These are phyloP conservation scores for Tribolium castaneum DNA, from an alignment of 1,140 invertebrate species.

Conservation along the genomic window DNA sequence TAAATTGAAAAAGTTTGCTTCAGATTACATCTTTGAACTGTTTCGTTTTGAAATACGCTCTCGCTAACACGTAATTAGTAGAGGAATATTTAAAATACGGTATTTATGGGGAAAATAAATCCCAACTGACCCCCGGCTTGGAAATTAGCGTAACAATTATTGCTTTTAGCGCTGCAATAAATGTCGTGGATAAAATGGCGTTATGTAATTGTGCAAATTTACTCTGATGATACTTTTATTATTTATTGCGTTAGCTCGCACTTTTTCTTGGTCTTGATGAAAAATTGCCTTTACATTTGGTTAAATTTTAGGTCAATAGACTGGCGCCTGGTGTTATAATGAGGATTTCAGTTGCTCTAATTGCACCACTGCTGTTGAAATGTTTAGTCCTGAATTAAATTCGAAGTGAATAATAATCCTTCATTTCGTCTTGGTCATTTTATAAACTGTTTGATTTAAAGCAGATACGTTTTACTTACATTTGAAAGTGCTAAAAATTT, in stretches of 20 bases:
- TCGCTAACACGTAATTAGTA: neutral
- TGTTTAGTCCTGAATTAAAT: neutral
- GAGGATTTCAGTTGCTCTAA: conserved; percentile 20
- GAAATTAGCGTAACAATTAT: no score
- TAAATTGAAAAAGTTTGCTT: neutral
- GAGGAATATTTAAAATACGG: no score
- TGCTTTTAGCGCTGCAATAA: conserved; percentile 2
- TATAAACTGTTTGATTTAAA: neutral
- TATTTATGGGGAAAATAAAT: no score
- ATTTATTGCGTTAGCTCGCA: neutral
- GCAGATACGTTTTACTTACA: neutral
- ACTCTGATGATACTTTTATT: neutral
- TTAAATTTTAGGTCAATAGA: conserved; percentile 23
- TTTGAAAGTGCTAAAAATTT: neutral
- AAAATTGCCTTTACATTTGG: conserved; percentile 5
- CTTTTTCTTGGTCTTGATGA: neutral
- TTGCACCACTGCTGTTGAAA: conserved; percentile 18
- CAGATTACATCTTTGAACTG: neutral
- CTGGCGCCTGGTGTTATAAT: conserved; percentile 17
- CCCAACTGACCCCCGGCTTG: no score
- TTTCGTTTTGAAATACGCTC: neutral
- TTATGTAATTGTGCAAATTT: neutral
- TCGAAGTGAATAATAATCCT: neutral
- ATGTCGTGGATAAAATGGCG: neutral
- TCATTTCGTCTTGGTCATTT: neutral